phyloP scores from a whole-genome alignment of 2,888 invertebrate genomes.

The Graphium colonna region DNA sequence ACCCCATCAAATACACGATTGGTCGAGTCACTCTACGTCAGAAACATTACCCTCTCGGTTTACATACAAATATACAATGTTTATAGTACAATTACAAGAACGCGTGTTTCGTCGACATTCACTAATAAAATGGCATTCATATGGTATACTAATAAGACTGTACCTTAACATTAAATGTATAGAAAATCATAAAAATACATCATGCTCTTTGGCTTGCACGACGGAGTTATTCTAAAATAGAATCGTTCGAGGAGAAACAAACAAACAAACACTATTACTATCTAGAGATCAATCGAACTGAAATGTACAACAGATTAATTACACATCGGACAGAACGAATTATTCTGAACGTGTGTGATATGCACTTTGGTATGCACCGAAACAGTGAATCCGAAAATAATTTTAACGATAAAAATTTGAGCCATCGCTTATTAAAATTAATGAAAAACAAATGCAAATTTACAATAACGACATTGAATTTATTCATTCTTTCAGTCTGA shows the following conservation, averaged over 20 bases:
- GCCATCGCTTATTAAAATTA: slow-evolving; percentile 36
- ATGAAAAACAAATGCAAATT: slow-evolving; percentile 24
- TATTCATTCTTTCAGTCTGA: slow-evolving; percentile 64
- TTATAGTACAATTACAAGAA: slow-evolving; percentile 73
- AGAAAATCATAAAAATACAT: slow-evolving; percentile 75
- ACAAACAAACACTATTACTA: slow-evolving; percentile 59
- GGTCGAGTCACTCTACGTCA: slow-evolving; percentile 73
- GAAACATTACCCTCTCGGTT: slow-evolving; percentile 63
- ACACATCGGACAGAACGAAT: slow-evolving; percentile 33
- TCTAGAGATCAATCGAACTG: slow-evolving; percentile 71
- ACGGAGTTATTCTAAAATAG: slow-evolving; percentile 62
- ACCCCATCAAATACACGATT: slow-evolving; percentile 66
- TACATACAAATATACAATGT: slow-evolving; percentile 77
- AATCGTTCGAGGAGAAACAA: slow-evolving; percentile 53
- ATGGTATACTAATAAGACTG: slow-evolving; percentile 68
- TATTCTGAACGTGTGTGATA: slow-evolving; percentile 53
- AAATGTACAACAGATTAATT: slow-evolving; percentile 49
- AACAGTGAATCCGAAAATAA: slow-evolving; percentile 27
- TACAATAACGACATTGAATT: slow-evolving; percentile 37
- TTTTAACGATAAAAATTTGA: slow-evolving; percentile 43
- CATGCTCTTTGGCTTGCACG: slow-evolving; percentile 80
- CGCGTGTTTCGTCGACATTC: slow-evolving; percentile 66
- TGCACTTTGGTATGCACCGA: slow-evolving; percentile 56
- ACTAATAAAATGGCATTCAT: slow-evolving; percentile 77
- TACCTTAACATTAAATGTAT: slow-evolving; percentile 69